A percentile compares a stretch with the other conserved stretches of the same genome.
Conservation (phyloP, 1,140 invertebrate genomes). For the Drosophila arawakana region DNA sequence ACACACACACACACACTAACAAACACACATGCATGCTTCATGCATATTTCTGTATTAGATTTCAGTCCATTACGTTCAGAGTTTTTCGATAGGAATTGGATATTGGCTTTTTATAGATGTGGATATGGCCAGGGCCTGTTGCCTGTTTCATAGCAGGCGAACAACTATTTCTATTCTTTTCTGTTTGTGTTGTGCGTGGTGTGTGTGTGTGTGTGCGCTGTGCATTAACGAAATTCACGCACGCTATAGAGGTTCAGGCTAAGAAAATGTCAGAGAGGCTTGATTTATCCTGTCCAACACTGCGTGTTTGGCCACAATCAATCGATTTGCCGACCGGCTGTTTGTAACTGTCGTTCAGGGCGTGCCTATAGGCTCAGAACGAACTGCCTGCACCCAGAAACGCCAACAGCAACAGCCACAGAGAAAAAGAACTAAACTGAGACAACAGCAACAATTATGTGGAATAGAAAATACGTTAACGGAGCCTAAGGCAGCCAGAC, state of each 20-base stretch:
- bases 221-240: constrained; percentile 80
- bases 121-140: constrained; percentile 59
- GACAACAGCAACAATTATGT: constrained; percentile 48
- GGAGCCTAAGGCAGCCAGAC: neutral
- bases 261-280: constrained; percentile 77
- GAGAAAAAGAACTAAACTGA: neutral
- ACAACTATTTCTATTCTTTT: constrained; percentile 18
- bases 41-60: constrained; percentile 82
- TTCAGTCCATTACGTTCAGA: constrained; percentile 78
- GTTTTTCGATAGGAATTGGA: constrained; percentile 71
- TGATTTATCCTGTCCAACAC: constrained; percentile 80
- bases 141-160: constrained; percentile 36
- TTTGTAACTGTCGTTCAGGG: constrained; percentile 80
- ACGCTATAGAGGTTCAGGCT: constrained; percentile 48
- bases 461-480: constrained; percentile 5
- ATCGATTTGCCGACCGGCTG: constrained; percentile 71
- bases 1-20: constrained; percentile 8
- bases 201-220: constrained; percentile 7
- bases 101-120: constrained; percentile 75
- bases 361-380: constrained; percentile 63
- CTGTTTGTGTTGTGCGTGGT: neutral
- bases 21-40: constrained; percentile 54
- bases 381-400: constrained; percentile 38
- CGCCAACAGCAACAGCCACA: neutral
- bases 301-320: constrained; percentile 82